These are phyloP conservation scores for Blastomussa wellsi DNA, from an alignment of 92 coral and sea anemone species.

Conservation along the genomic window DNA sequence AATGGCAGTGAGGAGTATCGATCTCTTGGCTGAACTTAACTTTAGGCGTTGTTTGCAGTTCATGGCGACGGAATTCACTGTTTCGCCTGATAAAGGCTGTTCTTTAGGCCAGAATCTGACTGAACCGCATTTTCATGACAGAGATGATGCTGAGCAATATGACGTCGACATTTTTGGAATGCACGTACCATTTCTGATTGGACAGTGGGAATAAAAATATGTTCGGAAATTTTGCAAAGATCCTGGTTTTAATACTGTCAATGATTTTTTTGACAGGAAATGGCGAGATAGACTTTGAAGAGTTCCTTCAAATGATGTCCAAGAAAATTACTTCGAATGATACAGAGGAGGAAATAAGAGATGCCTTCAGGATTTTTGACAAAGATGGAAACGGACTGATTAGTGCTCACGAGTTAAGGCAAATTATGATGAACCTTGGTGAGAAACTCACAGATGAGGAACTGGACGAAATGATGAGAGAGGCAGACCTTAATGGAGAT, in stretches of 20 bases:
- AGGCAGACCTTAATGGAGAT: slow-evolving; percentile 92
- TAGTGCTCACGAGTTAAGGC: slow-evolving; percentile 81
- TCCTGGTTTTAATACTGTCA: background rate
- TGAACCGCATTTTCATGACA: background rate
- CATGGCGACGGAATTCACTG: background rate
- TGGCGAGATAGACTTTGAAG: slow-evolving; percentile 91
- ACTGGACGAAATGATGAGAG: slow-evolving; percentile 88
- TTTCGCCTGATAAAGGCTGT: background rate
- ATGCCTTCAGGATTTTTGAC: slow-evolving; percentile 89
- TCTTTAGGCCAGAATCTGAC: background rate
- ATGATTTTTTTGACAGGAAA: slow-evolving; percentile 50
- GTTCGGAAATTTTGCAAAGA: background rate
- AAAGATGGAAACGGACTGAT: slow-evolving; percentile 83
- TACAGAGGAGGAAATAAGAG: slow-evolving; percentile 84
- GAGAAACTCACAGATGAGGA: slow-evolving; percentile 92
- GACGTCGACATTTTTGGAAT: background rate
- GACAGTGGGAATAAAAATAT: background rate
- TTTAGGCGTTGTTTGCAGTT: background rate
- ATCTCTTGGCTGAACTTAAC: background rate
- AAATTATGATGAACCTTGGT: slow-evolving; percentile 82
- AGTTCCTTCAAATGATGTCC: slow-evolving; percentile 88
- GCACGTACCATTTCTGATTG: background rate
- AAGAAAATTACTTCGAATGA: slow-evolving; percentile 74
- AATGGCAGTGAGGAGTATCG: background rate
- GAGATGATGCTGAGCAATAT: background rate